Evolutionary conservation across 2,113 vertebrate genomes (phyloP), one percentile per base, ranked within the genome.

Genomic region (Grus americana): DNA sequence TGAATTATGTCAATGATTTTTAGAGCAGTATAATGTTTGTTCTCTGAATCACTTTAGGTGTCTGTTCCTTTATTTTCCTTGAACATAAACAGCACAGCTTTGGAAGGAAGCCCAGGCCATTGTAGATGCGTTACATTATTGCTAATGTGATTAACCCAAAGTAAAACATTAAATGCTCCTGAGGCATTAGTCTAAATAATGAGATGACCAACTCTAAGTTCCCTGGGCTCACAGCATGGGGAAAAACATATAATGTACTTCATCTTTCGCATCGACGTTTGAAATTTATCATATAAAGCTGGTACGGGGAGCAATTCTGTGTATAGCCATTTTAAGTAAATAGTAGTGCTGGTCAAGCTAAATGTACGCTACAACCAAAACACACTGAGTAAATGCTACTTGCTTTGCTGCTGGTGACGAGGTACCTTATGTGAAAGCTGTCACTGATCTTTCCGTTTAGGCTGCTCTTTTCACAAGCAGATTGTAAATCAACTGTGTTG

Each of bases 41-140:
- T 96, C 88, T 97, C 52, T 95, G 85, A 91, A 97, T 80, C 50
- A 42, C 79, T 97, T 95, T 66, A 91, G 83, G 86, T 96, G 62
- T 90, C 82, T 84, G 26, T 72, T 74, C 36, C 83, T 97, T 96
- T 95, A 66, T 92, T 96, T 97, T 71, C 54, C 65, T 95, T 95
- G 68, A 95, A 73, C 46, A 67, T 74, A 63, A 95, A 89, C 34
- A 65, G 52, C 46, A 72, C 29, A 94, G 32, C 11, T 88, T 91
- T 94, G 93, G 94, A 97, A 96, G 67, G 91, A 81, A 97, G 93
- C 84, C 94, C 70, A 95, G 83, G 80, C 44, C 40, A 19, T 44
- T 59, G 52, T 40, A 86, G 42, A 63, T 50, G 22, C 55, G 79
- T 89, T 90, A 68, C 67, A 63, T 95, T 94, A 94, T 59, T 85